These are phyloP conservation scores for Ochropacha duplaris DNA, from an alignment of 2,888 invertebrate species.

Conservation along the genomic window DNA sequence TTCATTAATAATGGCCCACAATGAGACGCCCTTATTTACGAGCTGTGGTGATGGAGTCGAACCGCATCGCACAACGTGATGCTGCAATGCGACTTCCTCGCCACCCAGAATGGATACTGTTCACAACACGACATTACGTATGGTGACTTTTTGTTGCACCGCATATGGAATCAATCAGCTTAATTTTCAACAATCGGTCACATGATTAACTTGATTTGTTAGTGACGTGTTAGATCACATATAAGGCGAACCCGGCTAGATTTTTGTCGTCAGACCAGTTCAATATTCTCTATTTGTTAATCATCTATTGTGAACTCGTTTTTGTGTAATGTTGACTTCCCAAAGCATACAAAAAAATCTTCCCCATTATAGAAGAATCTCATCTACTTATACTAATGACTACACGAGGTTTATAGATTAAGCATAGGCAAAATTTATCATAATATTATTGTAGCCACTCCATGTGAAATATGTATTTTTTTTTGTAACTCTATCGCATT, in stretches of 20 bases:
- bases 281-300: slow-evolving; percentile 42
- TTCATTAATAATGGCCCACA: slow-evolving; percentile 82
- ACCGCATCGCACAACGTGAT: slow-evolving; percentile 58
- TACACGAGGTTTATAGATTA: background rate
- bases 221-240: slow-evolving; percentile 36
- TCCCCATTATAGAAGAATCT: background rate
- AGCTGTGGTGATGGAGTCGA: slow-evolving; percentile 67
- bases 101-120: slow-evolving; percentile 20
- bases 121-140: slow-evolving; percentile 9
- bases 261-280: slow-evolving; percentile 41
- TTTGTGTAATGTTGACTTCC: slow-evolving; percentile 33
- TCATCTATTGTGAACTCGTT: slow-evolving; percentile 41
- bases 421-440: background rate
- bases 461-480: too few relatives aligned
- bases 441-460: background rate
- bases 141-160: slow-evolving; percentile 32
- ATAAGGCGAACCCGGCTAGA: slow-evolving; percentile 44
- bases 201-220: slow-evolving; percentile 53
- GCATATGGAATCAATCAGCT: slow-evolving; percentile 51
- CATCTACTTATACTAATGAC: background rate
- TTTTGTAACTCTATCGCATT: too few relatives aligned
- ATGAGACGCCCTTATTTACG: slow-evolving; percentile 82
- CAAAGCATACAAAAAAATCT: slow-evolving; percentile 38
- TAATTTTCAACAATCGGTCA: slow-evolving; percentile 53
- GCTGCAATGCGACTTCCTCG: slow-evolving; percentile 41